These are phyloP conservation scores for Bradypus variegatus DNA, from an alignment of 2,797 vertebrate genomes.

Conservation along the genomic window DNA sequence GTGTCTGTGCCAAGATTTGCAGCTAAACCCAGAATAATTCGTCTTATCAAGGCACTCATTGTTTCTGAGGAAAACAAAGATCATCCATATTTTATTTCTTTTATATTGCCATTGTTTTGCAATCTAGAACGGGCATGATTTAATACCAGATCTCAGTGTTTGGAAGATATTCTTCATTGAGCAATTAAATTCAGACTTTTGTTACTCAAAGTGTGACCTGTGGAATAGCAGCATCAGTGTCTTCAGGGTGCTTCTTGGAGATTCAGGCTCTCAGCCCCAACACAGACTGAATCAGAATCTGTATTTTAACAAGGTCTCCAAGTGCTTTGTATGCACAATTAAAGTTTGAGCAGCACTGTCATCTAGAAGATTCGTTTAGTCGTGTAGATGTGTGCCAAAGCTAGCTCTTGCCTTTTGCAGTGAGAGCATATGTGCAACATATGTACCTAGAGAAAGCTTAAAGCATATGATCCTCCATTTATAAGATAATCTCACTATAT, in stretches of 20 bases:
- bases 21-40: not conserved
- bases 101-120: not conserved
- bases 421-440: not conserved
- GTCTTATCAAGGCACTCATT: not conserved
- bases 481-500: not conserved
- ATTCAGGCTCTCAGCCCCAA: not conserved
- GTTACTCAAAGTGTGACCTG: not conserved
- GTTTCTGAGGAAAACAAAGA: constrained; percentile 20
- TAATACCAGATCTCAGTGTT: not conserved
- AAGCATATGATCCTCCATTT: not conserved
- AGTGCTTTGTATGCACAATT: not conserved
- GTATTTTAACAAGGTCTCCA: not conserved
- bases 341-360: not conserved
- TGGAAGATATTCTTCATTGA: constrained; percentile 9
- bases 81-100: not conserved
- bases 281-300: not conserved
- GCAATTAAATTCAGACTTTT: constrained; percentile 9
- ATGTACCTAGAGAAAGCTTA: not conserved
- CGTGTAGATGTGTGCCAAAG: not conserved
- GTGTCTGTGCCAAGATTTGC: not conserved
- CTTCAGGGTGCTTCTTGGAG: not conserved
- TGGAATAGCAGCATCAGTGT: not conserved
- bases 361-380: not conserved
- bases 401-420: not conserved
- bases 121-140: not conserved